Evolutionary conservation across 2,113 vertebrate genomes (phyloP).

Genomic region (Lepus americanus): DNA sequence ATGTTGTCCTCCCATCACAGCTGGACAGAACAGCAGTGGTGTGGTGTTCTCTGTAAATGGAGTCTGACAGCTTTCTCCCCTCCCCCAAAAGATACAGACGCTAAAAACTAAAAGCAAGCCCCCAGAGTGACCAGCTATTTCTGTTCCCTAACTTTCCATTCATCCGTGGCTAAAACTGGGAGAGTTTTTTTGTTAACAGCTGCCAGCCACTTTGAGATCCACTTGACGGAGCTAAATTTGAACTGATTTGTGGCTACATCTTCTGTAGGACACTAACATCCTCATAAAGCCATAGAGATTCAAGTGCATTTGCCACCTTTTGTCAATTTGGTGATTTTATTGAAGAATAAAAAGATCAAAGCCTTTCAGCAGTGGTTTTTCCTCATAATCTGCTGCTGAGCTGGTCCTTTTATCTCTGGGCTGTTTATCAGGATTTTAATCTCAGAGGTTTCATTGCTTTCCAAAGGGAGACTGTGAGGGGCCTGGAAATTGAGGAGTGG

Average conservation of each 20-base stretch:
- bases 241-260: constrained; percentile 18
- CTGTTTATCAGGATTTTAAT: constrained; percentile 59
- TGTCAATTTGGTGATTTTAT: constrained; percentile 53
- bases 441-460: constrained; percentile 27
- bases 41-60: neutral
- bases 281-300: constrained; percentile 15
- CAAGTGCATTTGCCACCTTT: constrained; percentile 37
- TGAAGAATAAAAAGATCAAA: constrained; percentile 67
- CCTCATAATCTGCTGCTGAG: neutral
- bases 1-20: neutral
- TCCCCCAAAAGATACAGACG: neutral
- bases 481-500: neutral
- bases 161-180: neutral
- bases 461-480: neutral
- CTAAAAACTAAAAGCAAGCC: constrained; percentile 31
- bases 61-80: neutral
- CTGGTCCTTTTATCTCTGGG: constrained; percentile 20
- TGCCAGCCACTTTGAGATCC: constrained; percentile 12
- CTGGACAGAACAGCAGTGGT: neutral
- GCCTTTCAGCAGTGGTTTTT: constrained; percentile 9
- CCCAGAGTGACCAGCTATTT: neutral
- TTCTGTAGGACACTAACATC: constrained; percentile 9
- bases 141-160: neutral
- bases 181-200: constrained; percentile 29
- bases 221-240: constrained; percentile 31